Conservation (phyloP, 2,113 vertebrate species). For the Dasyornis broadbenti region DNA sequence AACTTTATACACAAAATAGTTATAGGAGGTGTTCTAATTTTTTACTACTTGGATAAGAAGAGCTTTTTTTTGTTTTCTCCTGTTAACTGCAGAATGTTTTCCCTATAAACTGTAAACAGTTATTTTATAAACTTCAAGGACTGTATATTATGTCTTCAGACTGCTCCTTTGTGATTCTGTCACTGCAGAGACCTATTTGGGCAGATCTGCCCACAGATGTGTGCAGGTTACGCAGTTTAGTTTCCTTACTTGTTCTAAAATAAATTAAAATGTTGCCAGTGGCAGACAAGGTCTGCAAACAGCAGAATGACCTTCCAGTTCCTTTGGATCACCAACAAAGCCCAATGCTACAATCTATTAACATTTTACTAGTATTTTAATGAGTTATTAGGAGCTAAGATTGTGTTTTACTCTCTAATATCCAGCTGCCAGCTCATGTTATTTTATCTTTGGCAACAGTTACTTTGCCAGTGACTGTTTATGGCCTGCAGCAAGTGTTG, state of each 20-base stretch:
- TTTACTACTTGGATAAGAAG: neutral
- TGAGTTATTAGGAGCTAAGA: neutral
- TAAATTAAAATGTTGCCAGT: neutral
- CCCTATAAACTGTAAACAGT: neutral
- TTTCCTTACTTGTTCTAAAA: neutral
- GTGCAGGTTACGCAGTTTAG: neutral
- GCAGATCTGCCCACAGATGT: neutral
- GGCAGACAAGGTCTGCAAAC: neutral
- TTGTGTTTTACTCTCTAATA: neutral
- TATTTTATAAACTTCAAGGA: slow-evolving; percentile 40
- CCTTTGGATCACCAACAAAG: slow-evolving; percentile 24
- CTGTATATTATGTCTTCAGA: neutral
- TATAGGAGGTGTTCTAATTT: neutral
- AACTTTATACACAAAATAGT: neutral
- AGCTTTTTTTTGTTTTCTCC: neutral
- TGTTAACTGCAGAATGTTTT: neutral
- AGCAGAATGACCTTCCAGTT: neutral
- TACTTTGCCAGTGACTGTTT: slow-evolving; percentile 2
- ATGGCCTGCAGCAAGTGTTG: neutral
- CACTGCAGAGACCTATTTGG: neutral
- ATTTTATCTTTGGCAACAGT: slow-evolving; percentile 17
- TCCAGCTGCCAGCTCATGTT: neutral
- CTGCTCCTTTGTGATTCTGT: neutral
- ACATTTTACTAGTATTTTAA: slow-evolving; percentile 21
- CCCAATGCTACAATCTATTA: neutral